Percentiles rank a stretch among this genome's conserved stretches.
phyloP scores from a whole-genome alignment of 2,888 invertebrate genomes.

The Drosophila helvetica region DNA sequence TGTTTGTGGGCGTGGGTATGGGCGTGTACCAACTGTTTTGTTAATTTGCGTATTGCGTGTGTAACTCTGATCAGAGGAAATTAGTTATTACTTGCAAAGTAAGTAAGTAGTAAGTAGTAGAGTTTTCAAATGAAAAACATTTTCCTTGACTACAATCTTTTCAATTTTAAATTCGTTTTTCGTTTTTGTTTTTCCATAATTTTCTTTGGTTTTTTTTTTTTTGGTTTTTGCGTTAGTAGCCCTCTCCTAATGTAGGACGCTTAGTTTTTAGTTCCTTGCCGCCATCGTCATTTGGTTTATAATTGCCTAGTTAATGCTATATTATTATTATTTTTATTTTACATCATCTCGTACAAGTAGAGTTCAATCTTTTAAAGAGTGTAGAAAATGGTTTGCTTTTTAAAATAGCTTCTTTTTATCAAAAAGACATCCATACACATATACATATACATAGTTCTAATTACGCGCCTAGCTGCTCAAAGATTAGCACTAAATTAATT shows the following conservation, averaged over 20 bases:
- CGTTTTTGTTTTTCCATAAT: slow-evolving; percentile 36
- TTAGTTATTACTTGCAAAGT: slow-evolving; percentile 56
- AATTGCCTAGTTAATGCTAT: slow-evolving; percentile 76
- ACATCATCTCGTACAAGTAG: slow-evolving; percentile 73
- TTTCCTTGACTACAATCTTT: slow-evolving; percentile 47
- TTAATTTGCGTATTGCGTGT: slow-evolving; percentile 62
- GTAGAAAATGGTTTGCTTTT: slow-evolving; percentile 77
- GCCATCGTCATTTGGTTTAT: slow-evolving; percentile 42
- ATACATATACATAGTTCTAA: slow-evolving; percentile 67
- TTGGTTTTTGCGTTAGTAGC: slow-evolving; percentile 61
- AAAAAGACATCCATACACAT: slow-evolving; percentile 78
- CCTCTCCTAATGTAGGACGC: slow-evolving; percentile 78
- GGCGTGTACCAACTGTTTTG: slow-evolving; percentile 63
- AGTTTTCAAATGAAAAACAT: slow-evolving; percentile 45
- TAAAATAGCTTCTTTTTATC: slow-evolving; percentile 80
- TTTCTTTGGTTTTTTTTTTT: slow-evolving; percentile 22
- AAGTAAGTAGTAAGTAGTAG: slow-evolving; percentile 51
- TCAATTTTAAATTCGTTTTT: slow-evolving; percentile 69
- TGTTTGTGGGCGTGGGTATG: slow-evolving; percentile 10
- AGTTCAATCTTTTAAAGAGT: slow-evolving; percentile 80
- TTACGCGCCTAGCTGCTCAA: slow-evolving; percentile 73
- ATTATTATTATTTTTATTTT: slow-evolving; percentile 66
- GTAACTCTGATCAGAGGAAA: slow-evolving; percentile 72
- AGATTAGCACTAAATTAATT: slow-evolving; percentile 69
- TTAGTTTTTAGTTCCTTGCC: slow-evolving; percentile 60